Base-by-base conservation (phyloP, 2,113 vertebrate species). In the Megaceryle torquata region DNA sequence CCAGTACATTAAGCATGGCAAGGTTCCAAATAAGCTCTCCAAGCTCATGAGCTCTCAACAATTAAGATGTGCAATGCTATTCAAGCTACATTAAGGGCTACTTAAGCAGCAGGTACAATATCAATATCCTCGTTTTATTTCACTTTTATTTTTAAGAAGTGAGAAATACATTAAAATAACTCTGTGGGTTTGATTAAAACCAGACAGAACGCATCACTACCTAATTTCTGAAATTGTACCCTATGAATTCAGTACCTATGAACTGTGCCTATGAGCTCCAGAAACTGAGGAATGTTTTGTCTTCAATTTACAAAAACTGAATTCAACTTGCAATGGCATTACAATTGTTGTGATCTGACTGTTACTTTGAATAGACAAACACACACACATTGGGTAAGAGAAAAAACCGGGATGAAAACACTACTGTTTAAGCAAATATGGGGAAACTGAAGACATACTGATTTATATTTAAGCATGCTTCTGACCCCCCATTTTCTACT, bases 1-100 rank as follows among this genome's bases (percentile, higher is more conserved):
- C 95, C 87, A 86, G 57, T 71, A 78, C 72, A 86, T 86, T 80
- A 94, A 94, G 83, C 63, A 63, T 91, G 84, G 86, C 91, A 91
- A 85, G 26, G 50, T 61, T 94, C 82, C 93, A 93, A 67, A 60
- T 74, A 80, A 93, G n/a, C 88, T 88, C 84, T 67, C 71, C 46
- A 71, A 88, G 53, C 53, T 7, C 5, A 91, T 53, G 83, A 91
- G 33, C 79, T 87, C 4, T 21, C 39, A 60, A 39, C 54, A 51
- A 86, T 44, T 85, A 72, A 70, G 29, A 94, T 2, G 1, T 31
- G 59, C 76, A 83, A 53, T 29, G 31, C 57, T 81, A 67, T 60
- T 89, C 83, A 72, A 75, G 6, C 4, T 26, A 86, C n/a, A 60
- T 89, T 91, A 96, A 82, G 57, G 94, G 37, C 46, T 82, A 82